phyloP scores from a whole-genome alignment of 23 tunicate genomes.

The Trididemnum miniatum region DNA sequence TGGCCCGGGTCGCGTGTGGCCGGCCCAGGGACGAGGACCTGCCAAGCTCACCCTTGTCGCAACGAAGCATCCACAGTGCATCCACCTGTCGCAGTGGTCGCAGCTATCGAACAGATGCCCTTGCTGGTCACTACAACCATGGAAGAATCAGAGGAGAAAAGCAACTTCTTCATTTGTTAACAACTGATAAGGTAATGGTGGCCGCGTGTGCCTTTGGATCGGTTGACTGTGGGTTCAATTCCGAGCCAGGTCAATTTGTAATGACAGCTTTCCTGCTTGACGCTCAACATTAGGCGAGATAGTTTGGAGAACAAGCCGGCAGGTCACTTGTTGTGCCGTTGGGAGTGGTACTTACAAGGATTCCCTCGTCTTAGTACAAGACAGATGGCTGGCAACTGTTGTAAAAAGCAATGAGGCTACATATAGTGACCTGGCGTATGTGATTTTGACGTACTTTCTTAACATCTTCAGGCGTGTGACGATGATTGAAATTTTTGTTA shows the following conservation, averaged over 20 bases:
- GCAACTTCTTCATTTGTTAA: conserved; percentile 43
- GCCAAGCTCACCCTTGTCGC: conserved; percentile 67
- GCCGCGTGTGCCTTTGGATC: neutral
- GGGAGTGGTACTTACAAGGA: too few species aligned
- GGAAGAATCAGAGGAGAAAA: conserved; percentile 17
- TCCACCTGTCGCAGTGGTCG: conserved; percentile 66
- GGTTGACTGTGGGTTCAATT: neutral
- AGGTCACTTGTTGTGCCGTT: too few species aligned
- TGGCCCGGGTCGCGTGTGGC: conserved; percentile 13
- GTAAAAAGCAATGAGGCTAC: too few species aligned
- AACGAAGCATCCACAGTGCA: conserved; percentile 42
- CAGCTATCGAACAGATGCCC: conserved; percentile 59
- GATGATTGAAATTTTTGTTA: too few species aligned
- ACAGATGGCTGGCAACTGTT: too few species aligned
- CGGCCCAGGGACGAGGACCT: conserved; percentile 19
- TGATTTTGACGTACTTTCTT: too few species aligned
- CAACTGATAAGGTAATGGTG: neutral
- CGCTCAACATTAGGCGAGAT: too few species aligned
- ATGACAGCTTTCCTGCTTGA: too few species aligned
- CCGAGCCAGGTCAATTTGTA: neutral
- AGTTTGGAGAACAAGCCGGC: too few species aligned
- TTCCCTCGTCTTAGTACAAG: too few species aligned
- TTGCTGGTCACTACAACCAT: conserved; percentile 52
- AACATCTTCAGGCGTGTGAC: neutral
- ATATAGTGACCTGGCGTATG: too few species aligned